Percentiles rank a stretch among this genome's conserved stretches.
phyloP scores from a whole-genome alignment of 2,113 vertebrate species.

The Probosciger aterrimus region DNA sequence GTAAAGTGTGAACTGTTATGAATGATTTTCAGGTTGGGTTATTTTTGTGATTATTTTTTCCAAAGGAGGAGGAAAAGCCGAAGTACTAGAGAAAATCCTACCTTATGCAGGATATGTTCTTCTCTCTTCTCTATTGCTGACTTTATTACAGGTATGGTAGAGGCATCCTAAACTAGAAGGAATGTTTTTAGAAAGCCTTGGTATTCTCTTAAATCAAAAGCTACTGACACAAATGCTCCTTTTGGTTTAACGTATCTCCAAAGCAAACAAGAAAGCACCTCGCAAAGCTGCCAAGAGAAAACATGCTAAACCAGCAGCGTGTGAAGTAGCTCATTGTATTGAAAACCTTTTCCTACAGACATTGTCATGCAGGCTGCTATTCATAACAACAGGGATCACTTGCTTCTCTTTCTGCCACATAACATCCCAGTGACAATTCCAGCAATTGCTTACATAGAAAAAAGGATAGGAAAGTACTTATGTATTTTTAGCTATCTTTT shows the following conservation, averaged over 20 bases:
- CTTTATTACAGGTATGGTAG: slow-evolving; percentile 2
- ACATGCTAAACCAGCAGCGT: slow-evolving; percentile 19
- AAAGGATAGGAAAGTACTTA: slow-evolving; percentile 39
- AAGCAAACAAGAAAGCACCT: slow-evolving; percentile 47
- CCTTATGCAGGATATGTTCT: background rate
- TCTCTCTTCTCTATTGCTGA: slow-evolving; percentile 36
- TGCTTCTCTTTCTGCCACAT: slow-evolving; percentile 30
- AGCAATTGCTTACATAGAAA: slow-evolving; percentile 41
- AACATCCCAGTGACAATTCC: background rate
- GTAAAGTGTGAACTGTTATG: background rate
- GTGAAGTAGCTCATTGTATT: background rate
- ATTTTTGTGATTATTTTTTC: background rate
- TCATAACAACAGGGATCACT: slow-evolving; percentile 9
- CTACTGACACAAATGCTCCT: background rate
- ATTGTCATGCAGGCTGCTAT: slow-evolving; percentile 38
- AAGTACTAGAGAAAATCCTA: slow-evolving; percentile 10
- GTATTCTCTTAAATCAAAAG: background rate
- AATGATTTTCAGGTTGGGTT: background rate
- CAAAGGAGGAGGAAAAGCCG: background rate
- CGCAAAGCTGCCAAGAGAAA: slow-evolving; percentile 13
- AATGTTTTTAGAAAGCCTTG: background rate
- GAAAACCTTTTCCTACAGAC: background rate
- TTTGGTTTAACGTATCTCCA: background rate
- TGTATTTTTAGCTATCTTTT: slow-evolving; percentile 59
- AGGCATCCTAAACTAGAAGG: slow-evolving; percentile 18